Evolutionary conservation across 2,888 invertebrate species (phyloP).

Genomic region (Mylabris sibirica): DNA sequence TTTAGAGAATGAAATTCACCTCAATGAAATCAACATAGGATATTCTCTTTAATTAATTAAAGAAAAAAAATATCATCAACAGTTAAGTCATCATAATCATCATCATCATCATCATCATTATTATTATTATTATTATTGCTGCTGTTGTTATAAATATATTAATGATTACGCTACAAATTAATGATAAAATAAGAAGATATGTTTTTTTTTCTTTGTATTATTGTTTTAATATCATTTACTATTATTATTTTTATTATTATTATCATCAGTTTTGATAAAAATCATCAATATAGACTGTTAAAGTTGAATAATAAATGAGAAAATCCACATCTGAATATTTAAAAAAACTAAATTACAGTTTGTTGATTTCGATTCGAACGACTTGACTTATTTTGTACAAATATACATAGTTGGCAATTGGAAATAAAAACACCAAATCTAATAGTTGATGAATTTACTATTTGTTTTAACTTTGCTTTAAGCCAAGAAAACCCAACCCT

Average conservation of each 20-base stretch:
- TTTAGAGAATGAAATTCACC: not conserved
- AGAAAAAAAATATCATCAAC: not conserved
- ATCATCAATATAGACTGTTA: not conserved
- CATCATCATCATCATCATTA: not conserved
- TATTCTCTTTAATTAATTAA: not conserved
- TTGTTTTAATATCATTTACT: not conserved
- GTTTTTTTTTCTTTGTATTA: not conserved
- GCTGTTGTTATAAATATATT: not conserved
- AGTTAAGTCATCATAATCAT: not conserved
- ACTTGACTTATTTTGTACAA: no score
- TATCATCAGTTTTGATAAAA: no score
- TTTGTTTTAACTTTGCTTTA: no score
- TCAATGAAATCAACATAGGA: slow-evolving; percentile 7
- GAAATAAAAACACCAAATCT: no score
- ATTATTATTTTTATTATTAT: not conserved
- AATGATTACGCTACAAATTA: not conserved
- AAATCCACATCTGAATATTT: not conserved
- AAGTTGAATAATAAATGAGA: not conserved
- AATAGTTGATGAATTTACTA: no score
- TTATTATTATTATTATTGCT: not conserved
- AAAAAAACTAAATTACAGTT: no score
- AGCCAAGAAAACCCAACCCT: no score
- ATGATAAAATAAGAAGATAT: not conserved
- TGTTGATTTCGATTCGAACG: no score
- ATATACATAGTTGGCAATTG: no score